Evolutionary conservation across 2,797 vertebrate genomes (phyloP).

Genomic region (Sebastes trivittatus): DNA sequence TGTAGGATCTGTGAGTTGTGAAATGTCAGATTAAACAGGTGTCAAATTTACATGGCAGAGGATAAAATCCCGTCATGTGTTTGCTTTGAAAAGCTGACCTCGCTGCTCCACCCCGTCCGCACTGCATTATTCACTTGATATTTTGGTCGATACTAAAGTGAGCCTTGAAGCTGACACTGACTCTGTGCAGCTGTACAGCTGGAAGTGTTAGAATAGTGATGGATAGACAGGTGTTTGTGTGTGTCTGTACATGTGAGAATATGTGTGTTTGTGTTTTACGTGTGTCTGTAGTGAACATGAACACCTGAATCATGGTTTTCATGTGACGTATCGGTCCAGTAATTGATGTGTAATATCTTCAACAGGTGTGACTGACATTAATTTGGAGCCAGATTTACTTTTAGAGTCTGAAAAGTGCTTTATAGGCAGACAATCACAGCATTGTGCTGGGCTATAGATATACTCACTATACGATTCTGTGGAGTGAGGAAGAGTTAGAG

Average conservation of each 20-base stretch:
- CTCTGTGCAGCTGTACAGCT: conserved; percentile 52
- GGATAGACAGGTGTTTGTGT: conserved; percentile 46
- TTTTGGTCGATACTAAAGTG: conserved; percentile 23
- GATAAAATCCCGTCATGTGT: conserved; percentile 44
- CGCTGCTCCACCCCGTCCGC: conserved; percentile 21
- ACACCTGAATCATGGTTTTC: conserved; percentile 8
- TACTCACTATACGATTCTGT: neutral
- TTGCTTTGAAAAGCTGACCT: conserved; percentile 53
- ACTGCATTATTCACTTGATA: conserved; percentile 45
- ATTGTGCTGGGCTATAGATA: neutral
- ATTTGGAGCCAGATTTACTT: conserved; percentile 18
- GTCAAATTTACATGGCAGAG: conserved; percentile 45
- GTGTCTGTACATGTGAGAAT: neutral
- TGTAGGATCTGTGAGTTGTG: conserved; percentile 34
- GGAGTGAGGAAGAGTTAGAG: neutral
- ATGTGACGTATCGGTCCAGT: conserved; percentile 10
- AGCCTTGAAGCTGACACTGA: conserved; percentile 31
- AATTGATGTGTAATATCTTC: conserved; percentile 26
- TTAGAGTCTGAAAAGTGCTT: neutral
- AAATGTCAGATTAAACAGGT: conserved; percentile 60
- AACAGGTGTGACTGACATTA: conserved; percentile 20
- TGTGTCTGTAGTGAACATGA: conserved; percentile 2
- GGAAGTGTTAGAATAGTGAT: conserved; percentile 33
- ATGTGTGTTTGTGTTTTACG: neutral
- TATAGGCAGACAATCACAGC: neutral